phyloP scores from a whole-genome alignment of 1,140 invertebrate species.

The Papilio dardanus region DNA sequence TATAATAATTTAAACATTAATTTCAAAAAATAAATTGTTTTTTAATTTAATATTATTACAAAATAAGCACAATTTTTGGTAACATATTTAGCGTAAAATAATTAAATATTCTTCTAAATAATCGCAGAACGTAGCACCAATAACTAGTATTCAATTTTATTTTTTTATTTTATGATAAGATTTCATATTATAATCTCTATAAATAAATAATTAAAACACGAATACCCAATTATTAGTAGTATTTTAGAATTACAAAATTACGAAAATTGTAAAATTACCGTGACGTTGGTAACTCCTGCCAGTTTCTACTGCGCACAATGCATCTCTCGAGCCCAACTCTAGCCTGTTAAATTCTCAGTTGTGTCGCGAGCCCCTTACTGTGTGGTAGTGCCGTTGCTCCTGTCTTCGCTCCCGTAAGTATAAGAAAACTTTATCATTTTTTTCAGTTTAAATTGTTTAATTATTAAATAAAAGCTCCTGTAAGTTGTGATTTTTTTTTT shows the following conservation, averaged over 20 bases:
- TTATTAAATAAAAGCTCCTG: background rate
- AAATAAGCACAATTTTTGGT: background rate
- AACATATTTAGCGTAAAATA: background rate
- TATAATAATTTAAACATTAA: background rate
- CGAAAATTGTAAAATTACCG: background rate
- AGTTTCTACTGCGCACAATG: background rate
- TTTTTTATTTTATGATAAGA: no score
- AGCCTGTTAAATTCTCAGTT: no score
- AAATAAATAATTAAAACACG: no score
- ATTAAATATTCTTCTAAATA: no score
- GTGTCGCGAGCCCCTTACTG: background rate
- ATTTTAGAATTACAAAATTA: background rate
- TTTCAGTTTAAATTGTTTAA: background rate
- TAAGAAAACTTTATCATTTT: background rate
- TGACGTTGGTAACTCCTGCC: background rate
- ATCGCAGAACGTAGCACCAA: no score
- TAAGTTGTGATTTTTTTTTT: no score
- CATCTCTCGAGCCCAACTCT: no score
- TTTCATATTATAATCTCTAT: no score
- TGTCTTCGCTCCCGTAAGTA: background rate
- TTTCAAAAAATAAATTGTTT: background rate
- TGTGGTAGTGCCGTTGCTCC: background rate
- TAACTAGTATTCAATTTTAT: no score
- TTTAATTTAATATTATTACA: background rate
- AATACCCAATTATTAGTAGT: background rate